These are phyloP conservation scores for Bembecia ichneumoniformis DNA, from an alignment of 2,888 invertebrate species.

Conservation along the genomic window DNA sequence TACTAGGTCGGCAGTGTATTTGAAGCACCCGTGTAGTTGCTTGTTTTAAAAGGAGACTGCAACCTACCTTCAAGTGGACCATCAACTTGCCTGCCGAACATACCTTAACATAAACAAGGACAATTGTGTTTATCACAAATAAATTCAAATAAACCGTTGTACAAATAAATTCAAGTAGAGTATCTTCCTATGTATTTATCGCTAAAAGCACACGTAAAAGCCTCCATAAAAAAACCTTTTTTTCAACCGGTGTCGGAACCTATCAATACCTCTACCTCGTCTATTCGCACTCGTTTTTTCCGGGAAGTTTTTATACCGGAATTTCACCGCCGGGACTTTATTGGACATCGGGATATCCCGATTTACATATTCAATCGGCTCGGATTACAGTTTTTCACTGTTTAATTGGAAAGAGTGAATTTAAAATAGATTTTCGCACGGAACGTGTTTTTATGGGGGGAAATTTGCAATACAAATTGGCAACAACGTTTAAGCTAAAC, in stretches of 20 bases:
- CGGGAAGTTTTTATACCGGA: conserved; percentile 16
- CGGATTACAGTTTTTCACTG: conserved; percentile 19
- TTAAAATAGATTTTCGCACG: conserved; percentile 7
- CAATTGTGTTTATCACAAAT: no score
- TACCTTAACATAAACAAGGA: no score
- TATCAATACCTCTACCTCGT: conserved; percentile 57
- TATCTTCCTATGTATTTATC: conserved; percentile 8
- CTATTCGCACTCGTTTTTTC: conserved; percentile 19
- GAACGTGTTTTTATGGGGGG: background rate
- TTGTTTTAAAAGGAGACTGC: no score
- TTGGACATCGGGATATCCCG: conserved; percentile 38
- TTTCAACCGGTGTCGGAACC: conserved; percentile 35
- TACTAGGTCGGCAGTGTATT: no score
- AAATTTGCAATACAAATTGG: background rate
- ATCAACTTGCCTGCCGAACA: no score
- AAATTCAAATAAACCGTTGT: no score
- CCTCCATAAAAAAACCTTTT: conserved; percentile 36
- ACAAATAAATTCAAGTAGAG: conserved; percentile 12
- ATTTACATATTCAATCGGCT: conserved; percentile 59
- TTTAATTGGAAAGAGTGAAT: conserved; percentile 36
- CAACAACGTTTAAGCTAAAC: no score
- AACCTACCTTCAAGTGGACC: no score
- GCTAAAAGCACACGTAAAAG: conserved; percentile 26
- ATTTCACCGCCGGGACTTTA: conserved; percentile 18
- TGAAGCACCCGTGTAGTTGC: no score